phyloP scores from a whole-genome alignment of 2,888 invertebrate species.

The Carabus problematicus region DNA sequence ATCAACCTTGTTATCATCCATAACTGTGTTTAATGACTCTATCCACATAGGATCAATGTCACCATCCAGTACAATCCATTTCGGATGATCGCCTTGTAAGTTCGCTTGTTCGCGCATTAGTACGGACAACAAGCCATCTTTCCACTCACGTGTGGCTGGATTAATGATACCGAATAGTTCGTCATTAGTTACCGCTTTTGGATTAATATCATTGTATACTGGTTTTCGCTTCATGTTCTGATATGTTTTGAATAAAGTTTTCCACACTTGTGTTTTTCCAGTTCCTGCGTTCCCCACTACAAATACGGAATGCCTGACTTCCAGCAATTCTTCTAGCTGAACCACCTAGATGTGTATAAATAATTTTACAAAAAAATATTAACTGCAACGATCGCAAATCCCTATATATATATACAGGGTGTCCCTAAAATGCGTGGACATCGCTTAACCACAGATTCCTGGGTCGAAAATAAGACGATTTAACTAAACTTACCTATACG shows the following conservation, averaged over 20 bases:
- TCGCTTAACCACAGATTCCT: too few relatives aligned
- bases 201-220: conserved; percentile 90
- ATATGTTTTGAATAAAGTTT: conserved; percentile 88
- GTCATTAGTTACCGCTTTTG: conserved; percentile 97
- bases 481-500: too few relatives aligned
- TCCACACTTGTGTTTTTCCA: conserved; percentile 97
- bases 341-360: too few relatives aligned
- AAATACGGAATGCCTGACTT: conserved; percentile 97
- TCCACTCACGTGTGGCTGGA: conserved; percentile 96
- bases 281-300: conserved; percentile 93
- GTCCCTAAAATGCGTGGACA: too few relatives aligned
- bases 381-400: too few relatives aligned
- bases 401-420: too few relatives aligned
- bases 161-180: conserved; percentile 97
- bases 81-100: conserved; percentile 80
- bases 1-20: conserved; percentile 94
- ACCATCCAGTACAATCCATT: conserved; percentile 96
- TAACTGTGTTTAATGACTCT: conserved; percentile 95
- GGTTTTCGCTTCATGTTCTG: conserved; percentile 91
- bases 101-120: conserved; percentile 97
- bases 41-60: conserved; percentile 99
- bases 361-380: too few relatives aligned
- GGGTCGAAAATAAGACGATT: too few relatives aligned
- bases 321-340: too few relatives aligned
- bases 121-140: conserved; percentile 93